Evolutionary conservation across 1,140 invertebrate genomes (phyloP), one percentile per base, ranked within the genome.

Genomic region (Solenopsis invicta): DNA sequence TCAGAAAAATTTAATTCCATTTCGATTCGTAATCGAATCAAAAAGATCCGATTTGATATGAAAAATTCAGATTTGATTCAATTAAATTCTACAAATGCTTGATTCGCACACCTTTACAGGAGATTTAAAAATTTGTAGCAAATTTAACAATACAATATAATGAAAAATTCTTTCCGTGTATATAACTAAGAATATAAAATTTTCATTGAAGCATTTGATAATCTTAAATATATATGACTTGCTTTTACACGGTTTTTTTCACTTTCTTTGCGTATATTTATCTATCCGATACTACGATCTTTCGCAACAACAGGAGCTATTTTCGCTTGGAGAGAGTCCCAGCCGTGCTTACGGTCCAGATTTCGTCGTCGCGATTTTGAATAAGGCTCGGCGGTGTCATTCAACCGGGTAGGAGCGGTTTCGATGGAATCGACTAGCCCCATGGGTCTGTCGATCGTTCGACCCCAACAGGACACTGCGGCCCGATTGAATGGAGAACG

Each of bases 311-410:
- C 4, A 74, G 54, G n/a, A 2, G n/a, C 24, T 24, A 62, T 84
- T 75, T 72, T 84, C 1, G 24, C 13, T 67, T 72, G 24, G 69
- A 18, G 80, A 61, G 69, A 62, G n/a, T n/a, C 18, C n/a, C 69
- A 21, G 24, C n/a, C n/a, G n/a, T 61, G 67, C 48, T 74, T 61
- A 21, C 45, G 66, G n/a, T 50, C 24, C 61, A 37, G 24, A 88
- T 76, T 88, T 54, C 59, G 18, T 24, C n/a, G 6, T 45, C 54
- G n/a, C 69, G 62, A 86, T 76, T 86, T 84, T 84, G 80, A 84
- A 84, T 75, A 84, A 84, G 69, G 56, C 54, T 61, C 69, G 80
- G 86, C 61, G 54, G 82, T 85, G 75, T 86, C 82, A 76, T 81
- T 89, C 76, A 13, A 50, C 9, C 59, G 37, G 37, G 37, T 50